These are phyloP conservation scores for Thunnus maccoyii DNA, from an alignment of 2,113 vertebrate genomes.

Conservation along the genomic window DNA sequence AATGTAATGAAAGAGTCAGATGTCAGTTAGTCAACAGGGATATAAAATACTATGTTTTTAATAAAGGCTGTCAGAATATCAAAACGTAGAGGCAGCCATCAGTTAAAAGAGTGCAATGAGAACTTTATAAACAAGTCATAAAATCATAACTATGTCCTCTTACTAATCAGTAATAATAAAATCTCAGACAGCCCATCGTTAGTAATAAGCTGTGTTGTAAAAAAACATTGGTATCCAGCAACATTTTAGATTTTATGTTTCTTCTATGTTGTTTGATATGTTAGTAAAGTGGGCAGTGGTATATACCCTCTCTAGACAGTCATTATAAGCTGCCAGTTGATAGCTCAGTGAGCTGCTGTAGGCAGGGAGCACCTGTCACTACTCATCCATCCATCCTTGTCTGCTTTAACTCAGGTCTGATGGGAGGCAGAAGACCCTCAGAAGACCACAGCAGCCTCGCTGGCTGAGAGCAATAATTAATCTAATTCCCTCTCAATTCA, in stretches of 20 bases:
- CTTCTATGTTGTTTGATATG: slow-evolving; percentile 25
- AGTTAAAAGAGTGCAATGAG: neutral
- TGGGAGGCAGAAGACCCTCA: slow-evolving; percentile 49
- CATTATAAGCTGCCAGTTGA: slow-evolving; percentile 60
- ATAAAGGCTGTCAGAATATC: slow-evolving; percentile 30
- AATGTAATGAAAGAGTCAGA: slow-evolving; percentile 17
- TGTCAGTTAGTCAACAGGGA: slow-evolving; percentile 35
- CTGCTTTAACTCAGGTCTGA: slow-evolving; percentile 55
- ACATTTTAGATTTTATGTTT: slow-evolving; percentile 14
- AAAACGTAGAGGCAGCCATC: neutral
- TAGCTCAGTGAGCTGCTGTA: slow-evolving; percentile 60
- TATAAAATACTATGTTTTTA: neutral
- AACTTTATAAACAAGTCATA: slow-evolving; percentile 4
- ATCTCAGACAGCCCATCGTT: neutral
- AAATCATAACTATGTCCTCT: neutral
- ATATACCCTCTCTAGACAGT: slow-evolving; percentile 35
- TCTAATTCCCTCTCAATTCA: slow-evolving; percentile 69
- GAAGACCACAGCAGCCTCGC: slow-evolving; percentile 47
- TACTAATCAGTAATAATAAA: slow-evolving; percentile 9
- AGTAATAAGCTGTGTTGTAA: neutral
- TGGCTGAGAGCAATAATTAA: slow-evolving; percentile 70
- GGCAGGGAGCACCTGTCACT: slow-evolving; percentile 69
- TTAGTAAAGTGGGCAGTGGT: slow-evolving; percentile 24
- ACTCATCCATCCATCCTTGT: slow-evolving; percentile 60
- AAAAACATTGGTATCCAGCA: neutral